Base-by-base conservation (phyloP, 2,888 invertebrate species). In the Drosophila kanekoi region DNA sequence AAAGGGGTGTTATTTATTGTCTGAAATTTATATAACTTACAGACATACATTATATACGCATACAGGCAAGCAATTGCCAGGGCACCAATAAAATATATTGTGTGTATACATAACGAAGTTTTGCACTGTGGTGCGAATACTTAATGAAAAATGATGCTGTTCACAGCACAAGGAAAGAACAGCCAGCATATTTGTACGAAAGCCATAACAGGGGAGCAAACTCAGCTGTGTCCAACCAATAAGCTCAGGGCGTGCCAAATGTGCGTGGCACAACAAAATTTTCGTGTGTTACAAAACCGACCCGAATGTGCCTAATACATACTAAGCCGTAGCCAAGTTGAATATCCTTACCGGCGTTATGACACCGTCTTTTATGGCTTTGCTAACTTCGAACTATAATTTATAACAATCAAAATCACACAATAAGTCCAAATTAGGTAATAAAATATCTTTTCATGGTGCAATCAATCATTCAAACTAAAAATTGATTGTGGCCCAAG, bases 141-240 rank as follows among this genome's bases (percentile, higher is more conserved):
- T 73, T 79, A 70, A 82, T 86, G 77, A 83, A 83, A 86, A 82
- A 86, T 78, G 78, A 80, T 72, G 41, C 59, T 63, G 20, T 56
- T 41, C 62, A 54, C 44, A 56, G 54, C 45, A 52, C 47, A 52
- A 3, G 5, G 3, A 53, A 51, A 20, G 4, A 13, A 40, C 23
- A n/a, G 9, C 8, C 35, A 28, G 6, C 13, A 11, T 16, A 10
- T 38, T 57, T 10, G 10, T 16, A 20, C 47, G 18, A 43, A 38
- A 45, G 49, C 33, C 28, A 32, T 44, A 53, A 56, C 53, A 64
- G 61, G 33, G 56, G 33, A 49, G 49, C 59, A 48, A 23, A 61
- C 52, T 44, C 83, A 83, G 78, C 72, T 85, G 82, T 70, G 78
- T 53, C 82, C 71, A 70, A 67, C 64, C 66, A 75, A 72, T 72